phyloP scores from a whole-genome alignment of 2,797 vertebrate species.

The Propithecus perrieri region DNA sequence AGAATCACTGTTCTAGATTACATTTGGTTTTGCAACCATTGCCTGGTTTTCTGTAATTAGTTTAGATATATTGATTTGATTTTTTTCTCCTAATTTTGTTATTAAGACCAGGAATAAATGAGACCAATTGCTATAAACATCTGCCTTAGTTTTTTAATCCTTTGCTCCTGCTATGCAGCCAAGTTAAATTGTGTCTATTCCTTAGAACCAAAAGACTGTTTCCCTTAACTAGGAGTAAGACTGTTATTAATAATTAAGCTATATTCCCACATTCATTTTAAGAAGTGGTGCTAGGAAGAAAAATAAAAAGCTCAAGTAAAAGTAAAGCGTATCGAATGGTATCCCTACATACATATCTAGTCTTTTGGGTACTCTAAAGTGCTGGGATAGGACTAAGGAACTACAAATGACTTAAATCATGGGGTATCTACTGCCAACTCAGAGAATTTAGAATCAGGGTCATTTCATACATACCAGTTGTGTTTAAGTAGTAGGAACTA shows the following conservation, averaged over 20 bases:
- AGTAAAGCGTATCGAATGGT: not conserved
- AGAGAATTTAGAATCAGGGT: not conserved
- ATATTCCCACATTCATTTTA: not conserved
- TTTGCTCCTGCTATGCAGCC: not conserved
- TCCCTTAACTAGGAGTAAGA: not conserved
- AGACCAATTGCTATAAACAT: not conserved
- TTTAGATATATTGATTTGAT: not conserved
- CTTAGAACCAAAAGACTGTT: not conserved
- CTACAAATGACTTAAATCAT: not conserved
- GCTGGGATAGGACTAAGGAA: not conserved
- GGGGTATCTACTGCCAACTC: not conserved
- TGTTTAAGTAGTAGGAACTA: not conserved
- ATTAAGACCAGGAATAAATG: not conserved
- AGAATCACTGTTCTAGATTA: not conserved
- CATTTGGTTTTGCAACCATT: not conserved
- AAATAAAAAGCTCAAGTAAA: constrained; percentile 12
- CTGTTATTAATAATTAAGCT: constrained; percentile 33
- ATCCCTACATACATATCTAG: not conserved
- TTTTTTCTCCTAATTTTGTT: not conserved
- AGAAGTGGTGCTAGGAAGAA: constrained; percentile 14
- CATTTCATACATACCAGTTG: not conserved
- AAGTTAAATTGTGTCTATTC: not conserved
- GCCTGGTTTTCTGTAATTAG: constrained; percentile 5
- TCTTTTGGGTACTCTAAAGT: not conserved
- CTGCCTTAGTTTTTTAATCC: not conserved